Base-by-base conservation (phyloP, 2,113 vertebrate species). In the Sinocyclocheilus anshuiensis region DNA sequence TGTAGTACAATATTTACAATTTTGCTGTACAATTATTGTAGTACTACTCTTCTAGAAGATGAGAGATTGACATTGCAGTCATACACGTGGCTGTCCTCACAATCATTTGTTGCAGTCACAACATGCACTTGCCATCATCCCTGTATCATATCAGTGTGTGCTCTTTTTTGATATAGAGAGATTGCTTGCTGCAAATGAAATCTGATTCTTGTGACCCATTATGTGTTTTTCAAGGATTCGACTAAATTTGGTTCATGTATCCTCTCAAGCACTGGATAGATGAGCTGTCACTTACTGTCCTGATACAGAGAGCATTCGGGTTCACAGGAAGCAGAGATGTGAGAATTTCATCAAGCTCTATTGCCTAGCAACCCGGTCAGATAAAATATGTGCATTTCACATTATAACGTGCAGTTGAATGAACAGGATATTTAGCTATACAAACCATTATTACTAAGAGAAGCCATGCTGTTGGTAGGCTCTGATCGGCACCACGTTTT, bases 291-390 rank as follows among this genome's bases (percentile, higher is more conserved):
- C 59, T 55, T 59, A 67, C 42, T 88, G 57, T 72, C 42, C 84
- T 86, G 83, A 90, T 39, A 87, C 86, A 84, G 63, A 78, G 74
- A 87, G 87, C n/a, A 78, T 74, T 65, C 76, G 76, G 85, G 77
- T 82, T 88, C 69, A 84, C 55, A 91, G 86, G 87, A 88, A 90
- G 91, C 88, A 87, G 78, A 81, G 89, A 92, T 89, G 88, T 86
- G 90, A 88, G 87, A 89, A 71, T 92, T 93, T 92, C 88, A 84
- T 90, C 72, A 91, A 86, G 90, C 89, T 90, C 85, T 87, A 94
- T 94, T 92, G 94, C 94, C 91, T 94, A 95, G 94, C 95, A 95
- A 95, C 94, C 90, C 77, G 79, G 84, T 72, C 8, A 83, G 92
- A 94, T 92, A 90, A 91, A 91, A 92, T 90, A 89, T 81, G 87